Base-by-base conservation (phyloP, 2,113 vertebrate genomes). In the Pteropus alecto region DNA sequence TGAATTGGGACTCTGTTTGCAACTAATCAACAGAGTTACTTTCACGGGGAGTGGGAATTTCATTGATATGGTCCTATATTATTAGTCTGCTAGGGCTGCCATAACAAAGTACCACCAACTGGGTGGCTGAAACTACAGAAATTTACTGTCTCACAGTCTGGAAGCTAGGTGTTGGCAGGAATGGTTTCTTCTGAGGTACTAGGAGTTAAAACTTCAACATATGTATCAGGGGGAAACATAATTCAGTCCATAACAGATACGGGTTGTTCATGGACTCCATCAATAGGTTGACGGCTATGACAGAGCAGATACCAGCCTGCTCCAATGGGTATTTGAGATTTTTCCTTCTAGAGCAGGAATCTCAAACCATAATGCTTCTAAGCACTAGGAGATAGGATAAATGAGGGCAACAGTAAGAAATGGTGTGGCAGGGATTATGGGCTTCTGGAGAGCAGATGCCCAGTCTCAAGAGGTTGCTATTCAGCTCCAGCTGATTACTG, bases 41-140 rank as follows among this genome's bases (percentile, higher is more conserved):
- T 68, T 41, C 4, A 2, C 9, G 48, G 6, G 13, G 51, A 5
- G 4, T 2, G 18, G 1, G 1, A 21, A 4, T 26, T 21, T 76
- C 35, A 3, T 30, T 24, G 35, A 18, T 24, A 6, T 7, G 14
- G 14, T 22, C 5, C 46, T 5, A 6, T 30, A 10, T 26, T 15
- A 10, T 22, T 15, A 4, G 41, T 38, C 21, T 58, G 28, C 41
- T 35, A 6, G 5, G 21, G 35, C 65, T 41, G 0, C 30, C 58
- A 0, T 30, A 22, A 33, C 46, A 28, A 76, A 67, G 9, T 16
- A 10, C 21, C 76, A 60, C 15, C 1, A 24, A 68, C 6, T 1
- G 7, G 48, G 30, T 7, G 19, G 54, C 15, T 82, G 12, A 24
- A 60, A 19, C n/a, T 41, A 7, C 33, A 90, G 74, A 46, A 67